Base-by-base conservation (phyloP, 2,797 vertebrate genomes). In the Botia kubotai region DNA sequence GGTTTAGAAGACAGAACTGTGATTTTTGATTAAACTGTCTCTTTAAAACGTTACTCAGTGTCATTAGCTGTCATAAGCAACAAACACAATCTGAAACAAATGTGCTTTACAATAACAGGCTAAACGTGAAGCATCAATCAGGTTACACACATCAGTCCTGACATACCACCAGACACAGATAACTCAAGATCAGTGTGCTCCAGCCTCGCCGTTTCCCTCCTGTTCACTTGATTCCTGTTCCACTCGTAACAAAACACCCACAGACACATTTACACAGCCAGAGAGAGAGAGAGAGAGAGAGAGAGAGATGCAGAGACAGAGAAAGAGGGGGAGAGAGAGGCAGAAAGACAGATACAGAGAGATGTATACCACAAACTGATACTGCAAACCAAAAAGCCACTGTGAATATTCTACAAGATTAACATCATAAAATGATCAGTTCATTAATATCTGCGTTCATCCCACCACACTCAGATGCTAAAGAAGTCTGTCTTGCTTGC, bases 331-430 rank as follows among this genome's bases (percentile, higher is more conserved):
- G 50, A 57, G 72, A 43, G 60, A 43, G 43, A 26, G 23, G 23
- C 23, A 88, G 89, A 86, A 87, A 85, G 86, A 88, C 85, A 88
- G n/a, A 60, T 52, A 65, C 39, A 53, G 65, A 69, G 12, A 69
- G 19, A 63, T 11, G n/a, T n/a, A n/a, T n/a, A n/a, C 48, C 23
- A n/a, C 68, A 75, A 16, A 33, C 33, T 3, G 33, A 33, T 3
- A 33, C 3, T 19, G 14, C 21, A 48, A 48, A 39, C 0, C 26
- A 14, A 46, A 72, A 26, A 62, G 14, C 21, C 17, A 26, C 48
- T n/a, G 43, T 29, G 72, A 74, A 62, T 46, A 39, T 21, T 73
- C 33, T 23, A 46, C 7, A 16, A 58, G 6, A 60, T 26, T 10
- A 62, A 62, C 11, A 11, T 26, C 23, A 62, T 17, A 4, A 53